A percentile compares a stretch with the other conserved stretches of the same genome.
These are phyloP conservation scores for Onthophagus taurus DNA, from an alignment of 1,140 invertebrate species.

Conservation along the genomic window DNA sequence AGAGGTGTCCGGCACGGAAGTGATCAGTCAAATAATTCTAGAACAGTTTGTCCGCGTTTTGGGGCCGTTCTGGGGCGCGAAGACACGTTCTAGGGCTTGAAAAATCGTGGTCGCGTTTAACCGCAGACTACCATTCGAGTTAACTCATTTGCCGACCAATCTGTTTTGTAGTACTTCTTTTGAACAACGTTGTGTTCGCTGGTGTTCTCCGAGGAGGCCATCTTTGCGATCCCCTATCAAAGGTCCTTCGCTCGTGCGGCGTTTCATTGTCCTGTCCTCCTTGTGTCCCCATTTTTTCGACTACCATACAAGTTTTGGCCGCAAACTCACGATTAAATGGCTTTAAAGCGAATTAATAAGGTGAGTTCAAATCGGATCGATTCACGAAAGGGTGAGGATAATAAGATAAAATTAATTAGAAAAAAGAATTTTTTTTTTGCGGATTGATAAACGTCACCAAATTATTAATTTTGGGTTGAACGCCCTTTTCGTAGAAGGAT, in stretches of 20 bases:
- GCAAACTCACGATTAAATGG: slow-evolving; percentile 65
- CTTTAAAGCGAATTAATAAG: slow-evolving; percentile 95
- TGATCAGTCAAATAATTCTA: slow-evolving; percentile 37
- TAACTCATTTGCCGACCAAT: slow-evolving; percentile 12
- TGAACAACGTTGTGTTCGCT: slow-evolving; percentile 48
- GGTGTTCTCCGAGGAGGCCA: slow-evolving; percentile 54
- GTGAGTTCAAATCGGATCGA: slow-evolving; percentile 48
- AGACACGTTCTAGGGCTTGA: no score
- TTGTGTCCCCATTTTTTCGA: no score
- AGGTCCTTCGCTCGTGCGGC: slow-evolving; percentile 53
- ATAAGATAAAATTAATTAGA: no score
- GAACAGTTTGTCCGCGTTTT: slow-evolving; percentile 12
- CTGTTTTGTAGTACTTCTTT: slow-evolving; percentile 29
- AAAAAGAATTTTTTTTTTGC: no score
- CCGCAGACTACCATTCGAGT: slow-evolving; percentile 13
- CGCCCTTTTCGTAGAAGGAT: slow-evolving; percentile 33
- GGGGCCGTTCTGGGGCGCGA: slow-evolving; percentile 1
- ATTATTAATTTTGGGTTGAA: no score
- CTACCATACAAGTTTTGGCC: slow-evolving; percentile 49
- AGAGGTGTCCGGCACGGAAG: slow-evolving; percentile 30
- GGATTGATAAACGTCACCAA: no score
- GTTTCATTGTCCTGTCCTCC: slow-evolving; percentile 55
- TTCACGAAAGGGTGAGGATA: no score
- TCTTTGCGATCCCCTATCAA: slow-evolving; percentile 57
- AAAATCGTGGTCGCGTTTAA: neutral